Evolutionary conservation across 30 jellyfish, hydroid and myxozoan species (phyloP).

Genomic region (Hydractinia echinata): DNA sequence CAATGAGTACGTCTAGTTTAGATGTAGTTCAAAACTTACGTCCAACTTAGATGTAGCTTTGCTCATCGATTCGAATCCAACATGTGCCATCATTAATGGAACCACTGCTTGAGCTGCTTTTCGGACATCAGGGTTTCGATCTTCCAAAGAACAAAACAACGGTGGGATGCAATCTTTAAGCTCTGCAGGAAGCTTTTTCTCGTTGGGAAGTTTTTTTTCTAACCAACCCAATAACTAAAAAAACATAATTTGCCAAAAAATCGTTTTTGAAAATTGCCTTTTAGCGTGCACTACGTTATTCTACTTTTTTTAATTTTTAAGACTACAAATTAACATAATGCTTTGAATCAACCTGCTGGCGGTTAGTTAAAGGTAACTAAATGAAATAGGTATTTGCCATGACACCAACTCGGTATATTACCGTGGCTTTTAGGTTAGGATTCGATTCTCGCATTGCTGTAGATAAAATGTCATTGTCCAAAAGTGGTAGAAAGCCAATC

Average conservation of each 20-base stretch:
- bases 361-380: too few relatives aligned
- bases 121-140: constrained; percentile 79
- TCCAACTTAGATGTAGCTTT: constrained; percentile 65
- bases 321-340: too few relatives aligned
- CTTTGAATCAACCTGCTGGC: too few relatives aligned
- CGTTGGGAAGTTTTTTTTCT: constrained; percentile 24
- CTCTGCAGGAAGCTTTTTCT: constrained; percentile 62
- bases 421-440: constrained; percentile 67
- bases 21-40: constrained; percentile 22
- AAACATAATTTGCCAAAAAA: neutral
- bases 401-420: constrained; percentile 20
- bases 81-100: constrained; percentile 85
- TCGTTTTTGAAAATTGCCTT: neutral
- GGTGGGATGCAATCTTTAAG: constrained; percentile 66
- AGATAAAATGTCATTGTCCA: constrained; percentile 59
- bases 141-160: constrained; percentile 62
- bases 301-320: too few relatives aligned
- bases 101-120: constrained; percentile 52
- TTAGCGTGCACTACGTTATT: too few relatives aligned
- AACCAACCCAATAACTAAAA: constrained; percentile 29
- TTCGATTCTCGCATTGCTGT: constrained; percentile 56
- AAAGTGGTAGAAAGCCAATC: constrained; percentile 67
- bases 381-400: neutral
- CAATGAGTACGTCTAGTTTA: neutral
- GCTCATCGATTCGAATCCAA: constrained; percentile 76